Base-by-base conservation (phyloP, 1,140 invertebrate species). In the Neodiprion lecontei region DNA sequence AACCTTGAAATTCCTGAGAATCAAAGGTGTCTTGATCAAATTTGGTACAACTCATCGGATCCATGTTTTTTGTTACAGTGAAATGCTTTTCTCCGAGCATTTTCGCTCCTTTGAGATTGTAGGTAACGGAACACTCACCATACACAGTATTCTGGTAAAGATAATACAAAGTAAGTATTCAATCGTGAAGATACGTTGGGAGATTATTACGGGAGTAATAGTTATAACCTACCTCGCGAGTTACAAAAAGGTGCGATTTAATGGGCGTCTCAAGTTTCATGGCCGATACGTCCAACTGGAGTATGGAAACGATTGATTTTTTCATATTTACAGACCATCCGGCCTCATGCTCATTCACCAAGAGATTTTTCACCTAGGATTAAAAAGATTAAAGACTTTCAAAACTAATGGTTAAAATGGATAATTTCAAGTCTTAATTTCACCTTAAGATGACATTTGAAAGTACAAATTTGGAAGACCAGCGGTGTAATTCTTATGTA, bases 111-210 rank as follows among this genome's bases (percentile, higher is more conserved):
- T 82, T 79, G 9, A 84, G 72, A 49, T 83, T 75, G 70, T 86
- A 87, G n/a, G 75, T 72, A 14, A 86, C 80, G 67, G 83, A 28
- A 49, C 85, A 88, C 7, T 72, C 79, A 7, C 86, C 87, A 12
- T 85, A 82, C n/a, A 88, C 81, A 53, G 78, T 87, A 49, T 83
- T 78, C 88, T 89, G 85, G 87, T 89, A 86, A 86, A 88, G 88
- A 88, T 87, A 89, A 88, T 87, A 2, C 88, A 89, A 89, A 88
- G 88, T 88, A 87, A 89, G 88, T 86, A 88, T 84, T 86, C 86
- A 80, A 81, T 75, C 72, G 79, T 69, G 77, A 80, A 72, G n/a
- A 76, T 21, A 21, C 17, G 17, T 21, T 21, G 17, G 0, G 17
- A 81, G 53, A 76, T 80, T 83, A 85, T 87, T 85, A 86, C 83